Percentiles rank a stretch among this genome's conserved stretches.
Evolutionary conservation across 2,888 invertebrate species (phyloP).

Genomic region (Clistopyga incitator): DNA sequence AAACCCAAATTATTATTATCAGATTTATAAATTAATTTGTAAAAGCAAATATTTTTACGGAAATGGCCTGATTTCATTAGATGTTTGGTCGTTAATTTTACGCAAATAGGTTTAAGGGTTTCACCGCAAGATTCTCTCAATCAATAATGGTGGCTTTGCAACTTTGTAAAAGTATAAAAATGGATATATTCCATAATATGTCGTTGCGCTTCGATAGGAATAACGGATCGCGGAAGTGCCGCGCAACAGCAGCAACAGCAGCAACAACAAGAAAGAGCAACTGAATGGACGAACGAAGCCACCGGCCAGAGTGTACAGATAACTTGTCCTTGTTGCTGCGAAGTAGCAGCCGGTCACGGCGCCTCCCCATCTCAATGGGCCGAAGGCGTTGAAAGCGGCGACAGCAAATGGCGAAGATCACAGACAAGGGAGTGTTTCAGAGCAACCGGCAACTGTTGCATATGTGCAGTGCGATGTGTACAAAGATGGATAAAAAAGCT

Average conservation of each 20-base stretch:
- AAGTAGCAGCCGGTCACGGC: slow-evolving; percentile 85
- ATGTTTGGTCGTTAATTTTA: too few relatives aligned
- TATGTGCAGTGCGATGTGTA: slow-evolving; percentile 84
- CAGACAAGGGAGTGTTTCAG: slow-evolving; percentile 80
- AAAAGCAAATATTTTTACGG: too few relatives aligned
- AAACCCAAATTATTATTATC: neutral
- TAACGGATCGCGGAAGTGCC: slow-evolving; percentile 73
- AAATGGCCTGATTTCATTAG: too few relatives aligned
- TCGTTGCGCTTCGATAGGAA: slow-evolving; percentile 70
- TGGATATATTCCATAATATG: neutral
- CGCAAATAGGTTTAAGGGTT: too few relatives aligned
- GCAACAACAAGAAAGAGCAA: slow-evolving; percentile 73
- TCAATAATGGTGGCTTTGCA: too few relatives aligned
- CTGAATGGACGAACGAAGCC: slow-evolving; percentile 75
- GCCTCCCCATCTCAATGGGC: slow-evolving; percentile 54
- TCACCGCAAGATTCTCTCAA: too few relatives aligned
- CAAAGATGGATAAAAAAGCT: slow-evolving; percentile 89
- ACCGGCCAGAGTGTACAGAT: slow-evolving; percentile 87
- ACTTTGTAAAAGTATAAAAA: neutral
- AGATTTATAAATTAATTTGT: too few relatives aligned
- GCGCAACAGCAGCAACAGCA: slow-evolving; percentile 40
- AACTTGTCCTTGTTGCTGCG: slow-evolving; percentile 91
- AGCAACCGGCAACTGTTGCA: slow-evolving; percentile 85
- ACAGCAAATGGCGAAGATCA: slow-evolving; percentile 67
- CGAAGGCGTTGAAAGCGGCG: slow-evolving; percentile 48